Base-by-base conservation (phyloP, 2,113 vertebrate species). In the Epinephelus cyanopodus region DNA sequence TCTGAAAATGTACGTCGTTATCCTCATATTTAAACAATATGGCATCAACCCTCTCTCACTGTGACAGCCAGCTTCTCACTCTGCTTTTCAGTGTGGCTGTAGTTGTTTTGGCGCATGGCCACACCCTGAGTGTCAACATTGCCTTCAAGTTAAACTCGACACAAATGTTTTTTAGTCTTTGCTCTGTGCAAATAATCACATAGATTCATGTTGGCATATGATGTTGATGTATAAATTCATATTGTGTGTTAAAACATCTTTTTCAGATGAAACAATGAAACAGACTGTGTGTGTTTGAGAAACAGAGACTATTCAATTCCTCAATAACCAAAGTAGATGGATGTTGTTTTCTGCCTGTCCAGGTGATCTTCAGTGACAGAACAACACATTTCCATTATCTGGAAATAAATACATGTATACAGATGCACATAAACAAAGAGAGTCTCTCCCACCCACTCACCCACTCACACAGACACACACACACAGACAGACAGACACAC, bases 371-470 rank as follows among this genome's bases (percentile, higher is more conserved):
- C 67, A 82, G 48, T 75, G 72, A 66, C 72, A 75, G 37, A 89
- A 66, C 39, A 82, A 63, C 77, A 82, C 50, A 77, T 73, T 66
- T 77, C 78, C 71, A 72, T 79, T 82, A 61, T 64, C 60, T 29
- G 9, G 37, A 87, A 71, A 74, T 67, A 86, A 58, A 85, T 56
- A 58, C 74, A 73, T 62, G 50, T 63, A 54, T 39, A 70, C 54
- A 64, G 63, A 85, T 66, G 39, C 62, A 85, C 21, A 63, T 54
- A 84, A 87, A 90, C 86, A 92, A 90, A 89, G 82, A 89, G 29
- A 80, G 53, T 54, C n/a, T 80, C 72, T 48, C 29, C 53, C 29
- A 56, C 61, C 52, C 63, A 58, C 65, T 1, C 67, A 67, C 47
- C 25, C 45, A 37, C 33, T 19, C 64, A 71, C 88, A 75, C 75